Base-by-base conservation (phyloP, 1,140 invertebrate species). In the Bombus balteatus region DNA sequence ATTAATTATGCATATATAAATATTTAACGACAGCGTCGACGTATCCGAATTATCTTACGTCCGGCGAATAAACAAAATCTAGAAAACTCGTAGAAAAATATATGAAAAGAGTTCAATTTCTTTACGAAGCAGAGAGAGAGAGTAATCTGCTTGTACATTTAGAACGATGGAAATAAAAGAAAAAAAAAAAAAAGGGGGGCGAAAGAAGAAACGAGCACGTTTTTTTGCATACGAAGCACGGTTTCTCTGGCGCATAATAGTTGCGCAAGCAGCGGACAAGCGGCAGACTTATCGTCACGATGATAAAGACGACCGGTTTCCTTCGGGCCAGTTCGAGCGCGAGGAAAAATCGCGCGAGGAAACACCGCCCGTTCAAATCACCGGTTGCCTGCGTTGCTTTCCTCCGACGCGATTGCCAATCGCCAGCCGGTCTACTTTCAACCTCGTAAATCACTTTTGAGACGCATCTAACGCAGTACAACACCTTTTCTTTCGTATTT, bases 271-370 rank as follows among this genome's bases (percentile, higher is more conserved):
- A 88, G 92, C 90, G 59, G 75, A 85, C 89, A 86, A 90, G 65
- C 88, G 89, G 91, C 89, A 22, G 80, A 89, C 88, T 91, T 88
- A 92, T 93, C 84, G 81, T 84, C 65, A 85, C 89, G 83, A 89
- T 89, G 88, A 90, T 90, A 91, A 92, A 85, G 88, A 22, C 78
- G 59, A 73, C 65, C 72, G 74, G 62, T 65, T 57, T 66, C 37
- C 62, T 86, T 32, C 71, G 25, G 43, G 39, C 9, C 47, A 22
- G 47, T 53, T 8, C 5, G 18, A 53, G 59, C 28, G 18, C 43
- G 39, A 66, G 53, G 41, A 72, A 83, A 88, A 86, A 59, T 82
- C 65, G 32, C 28, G 37, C 57, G 43, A 72, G 62, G 62, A 77
- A 86, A 88, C 82, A 47, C 37, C 47, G 47, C 25, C 9, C 62